Evolutionary conservation across 1,140 invertebrate species (phyloP), one percentile per base, ranked within the genome.

Genomic region (Metaphire vulgaris): DNA sequence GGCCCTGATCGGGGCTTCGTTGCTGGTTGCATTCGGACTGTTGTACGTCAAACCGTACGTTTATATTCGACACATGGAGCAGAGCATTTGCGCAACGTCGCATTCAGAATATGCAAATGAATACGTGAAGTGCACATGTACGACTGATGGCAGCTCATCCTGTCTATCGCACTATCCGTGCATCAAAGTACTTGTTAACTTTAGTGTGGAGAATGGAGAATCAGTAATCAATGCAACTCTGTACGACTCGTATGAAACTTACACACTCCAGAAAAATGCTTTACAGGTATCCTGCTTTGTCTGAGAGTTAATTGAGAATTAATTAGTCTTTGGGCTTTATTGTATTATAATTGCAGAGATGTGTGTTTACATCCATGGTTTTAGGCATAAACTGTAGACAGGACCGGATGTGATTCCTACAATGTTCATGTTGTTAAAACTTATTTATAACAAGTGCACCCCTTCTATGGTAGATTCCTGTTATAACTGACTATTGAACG

Each of bases 21-120:
- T 78, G 30, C 34, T 78, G 69, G 77, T 72, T 15, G 73, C 74
- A 26, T 33, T 78, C 33, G 77, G 73, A 1, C 32, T 78, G 21
- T 30, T 74, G 1, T 78, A 78, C 68, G 77, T 78, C 16, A 75
- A 70, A 33, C 77, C 77, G 28, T 78, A 75, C 69, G 29, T 78
- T 28, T 31, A 67, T n/a, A 75, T 71, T 12, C 67, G 74, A 72
- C 29, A 68, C 30, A 74, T 75, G 72, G 33, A 70, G 32, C 56
- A 68, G 29, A 34, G 32, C 2, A 56, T 29, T 14, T 78, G 77
- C 68, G 64, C 26, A 16, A 15, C 72, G 15, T 14, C 69, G 0
- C 28, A 31, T 1, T 41, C 31, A 1, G 29, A 64, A 28, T 29
- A 31, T 6, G 56, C 66, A 29, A 33, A 74, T 30, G n/a, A n/a